Evolutionary conservation across 2,113 vertebrate genomes (phyloP), one percentile per base, ranked within the genome.

Genomic region (Limanda limanda): DNA sequence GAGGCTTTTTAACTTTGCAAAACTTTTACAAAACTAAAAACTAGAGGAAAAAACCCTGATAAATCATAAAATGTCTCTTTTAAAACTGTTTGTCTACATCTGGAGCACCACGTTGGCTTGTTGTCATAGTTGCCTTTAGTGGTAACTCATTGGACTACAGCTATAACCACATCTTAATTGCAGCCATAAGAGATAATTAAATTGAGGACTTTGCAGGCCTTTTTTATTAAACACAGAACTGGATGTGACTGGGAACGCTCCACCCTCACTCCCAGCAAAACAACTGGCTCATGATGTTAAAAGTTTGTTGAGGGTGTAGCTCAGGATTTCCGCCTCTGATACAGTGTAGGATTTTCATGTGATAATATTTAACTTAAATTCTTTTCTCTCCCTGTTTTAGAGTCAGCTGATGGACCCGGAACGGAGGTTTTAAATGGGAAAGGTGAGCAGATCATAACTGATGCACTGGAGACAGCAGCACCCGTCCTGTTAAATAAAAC

Each of bases 371-470:
- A 9, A 56, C 60, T 59, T 69, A 8, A 61, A 63, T 58, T 24
- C 4, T 79, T 68, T 77, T 47, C 1, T 25, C 63, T 13, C 5
- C 12, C 40, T 42, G 40, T 61, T 23, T 31, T 1, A 81, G 87
- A 76, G 1, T 21, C 70, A 47, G 62, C 1, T 1, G 60, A 47
- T 31, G 59, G 76, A 60, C 20, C 75, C 45, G 40, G 21, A 25
- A 63, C 70, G 1, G 60, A 59, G 25, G 18, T 20, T 58, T 59
- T 25, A 17, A 88, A 75, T 52, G 84, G 73, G 13, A 84, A 74
- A 83, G 90, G 88, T 90, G 52, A 76, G 58, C 14, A 13, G 5
- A 35, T 45, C 11, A 1, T 4, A 25, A 42, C 40, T 62, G 10
- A 71, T 54, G 21, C 1, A 71, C 5, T 23, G 25, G 1, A 45